Conservation (phyloP, 2,888 invertebrate genomes). For the Dynastes hyllus region DNA sequence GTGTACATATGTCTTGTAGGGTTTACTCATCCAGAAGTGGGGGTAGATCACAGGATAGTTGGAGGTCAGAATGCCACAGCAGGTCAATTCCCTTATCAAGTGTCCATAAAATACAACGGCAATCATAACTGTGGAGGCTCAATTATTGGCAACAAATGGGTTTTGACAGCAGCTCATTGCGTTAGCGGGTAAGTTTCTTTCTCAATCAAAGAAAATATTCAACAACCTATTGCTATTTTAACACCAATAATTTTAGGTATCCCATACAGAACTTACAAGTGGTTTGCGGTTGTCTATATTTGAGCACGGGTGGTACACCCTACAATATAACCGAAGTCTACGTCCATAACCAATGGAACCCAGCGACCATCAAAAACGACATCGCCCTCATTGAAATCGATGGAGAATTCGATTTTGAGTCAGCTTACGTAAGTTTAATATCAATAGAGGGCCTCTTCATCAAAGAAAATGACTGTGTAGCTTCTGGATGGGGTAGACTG, state of each 20-base stretch:
- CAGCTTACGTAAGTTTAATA: neutral
- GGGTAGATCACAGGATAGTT: conserved; percentile 18
- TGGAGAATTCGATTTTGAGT: neutral
- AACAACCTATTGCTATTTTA: neutral
- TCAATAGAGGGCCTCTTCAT: neutral
- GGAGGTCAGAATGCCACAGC: conserved; percentile 44
- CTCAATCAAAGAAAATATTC: no score
- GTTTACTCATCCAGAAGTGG: no score
- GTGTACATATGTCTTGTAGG: no score
- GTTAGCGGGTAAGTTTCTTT: conserved; percentile 21
- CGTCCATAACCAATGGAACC: conserved; percentile 15
- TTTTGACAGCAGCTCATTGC: conserved; percentile 49
- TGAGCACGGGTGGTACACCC: conserved; percentile 15
- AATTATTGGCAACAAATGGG: conserved; percentile 24
- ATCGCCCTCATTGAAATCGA: conserved; percentile 27
- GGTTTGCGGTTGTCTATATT: neutral
- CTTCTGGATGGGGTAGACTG: conserved; percentile 30
- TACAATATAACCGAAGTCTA: neutral
- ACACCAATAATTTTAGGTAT: neutral
- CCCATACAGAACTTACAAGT: neutral
- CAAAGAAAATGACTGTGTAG: neutral
- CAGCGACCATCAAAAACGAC: conserved; percentile 10
- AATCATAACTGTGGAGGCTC: conserved; percentile 47
- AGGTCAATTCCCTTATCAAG: conserved; percentile 50
- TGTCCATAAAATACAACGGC: conserved; percentile 36